Percentiles rank a stretch among this genome's conserved stretches.
These are phyloP conservation scores for Ephestia elutella DNA, from an alignment of 1,140 invertebrate species.

Conservation along the genomic window DNA sequence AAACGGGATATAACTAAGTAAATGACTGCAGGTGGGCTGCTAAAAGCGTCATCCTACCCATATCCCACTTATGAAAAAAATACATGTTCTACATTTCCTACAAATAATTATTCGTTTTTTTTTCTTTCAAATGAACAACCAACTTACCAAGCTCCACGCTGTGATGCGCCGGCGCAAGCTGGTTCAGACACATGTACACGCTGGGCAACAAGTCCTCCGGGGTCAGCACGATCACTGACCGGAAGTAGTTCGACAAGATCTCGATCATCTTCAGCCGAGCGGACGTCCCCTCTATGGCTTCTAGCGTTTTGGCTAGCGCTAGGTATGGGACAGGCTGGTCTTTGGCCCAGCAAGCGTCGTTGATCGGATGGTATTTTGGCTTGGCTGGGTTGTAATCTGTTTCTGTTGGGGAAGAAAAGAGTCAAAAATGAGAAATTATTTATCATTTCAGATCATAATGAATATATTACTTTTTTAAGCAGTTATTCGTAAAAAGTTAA, in stretches of 20 bases:
- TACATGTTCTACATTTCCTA: too few species aligned
- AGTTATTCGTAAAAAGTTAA: too few species aligned
- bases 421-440: too few species aligned
- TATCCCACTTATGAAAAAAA: too few species aligned
- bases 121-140: too few species aligned
- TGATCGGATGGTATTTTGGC: conserved; percentile 90
- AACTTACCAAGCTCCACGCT: conserved; percentile 73
- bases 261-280: conserved; percentile 95
- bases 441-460: too few species aligned
- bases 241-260: conserved; percentile 94
- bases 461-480: too few species aligned
- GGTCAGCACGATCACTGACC: conserved; percentile 91
- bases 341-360: conserved; percentile 90
- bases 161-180: conserved; percentile 95
- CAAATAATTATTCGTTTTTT: too few species aligned
- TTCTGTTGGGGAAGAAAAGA: too few species aligned
- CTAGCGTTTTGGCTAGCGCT: conserved; percentile 92
- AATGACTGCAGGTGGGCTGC: too few species aligned
- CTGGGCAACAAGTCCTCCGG: conserved; percentile 92
- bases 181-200: conserved; percentile 96
- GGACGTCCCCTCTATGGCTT: conserved; percentile 92
- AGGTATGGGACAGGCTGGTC: conserved; percentile 92
- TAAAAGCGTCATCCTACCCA: too few species aligned
- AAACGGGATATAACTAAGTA: too few species aligned
- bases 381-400: conserved; percentile 85